Base-by-base conservation (phyloP, 2,888 invertebrate genomes). In the Drosophila putrida region DNA sequence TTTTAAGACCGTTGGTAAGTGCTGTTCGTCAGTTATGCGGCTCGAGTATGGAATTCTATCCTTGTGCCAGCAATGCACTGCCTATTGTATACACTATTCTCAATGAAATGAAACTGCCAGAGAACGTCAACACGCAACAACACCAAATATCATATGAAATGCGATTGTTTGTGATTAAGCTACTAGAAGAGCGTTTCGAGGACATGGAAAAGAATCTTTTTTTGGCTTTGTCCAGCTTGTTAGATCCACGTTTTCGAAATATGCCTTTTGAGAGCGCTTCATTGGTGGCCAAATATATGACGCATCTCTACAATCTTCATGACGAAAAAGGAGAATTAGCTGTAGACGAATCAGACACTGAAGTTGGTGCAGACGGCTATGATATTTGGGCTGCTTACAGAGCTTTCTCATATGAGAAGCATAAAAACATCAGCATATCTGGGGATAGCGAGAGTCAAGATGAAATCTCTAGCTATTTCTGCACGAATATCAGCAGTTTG, bases 201-300 rank as follows among this genome's bases (percentile, higher is more conserved):
- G 36, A 15, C n/a, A 50, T 80, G 46, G 80, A 80, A 38, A 76
- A 63, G 8, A 80, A 80, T n/a, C 25, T 28, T 2, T 49, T 47
- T 1, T 31, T 74, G 13, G 82, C 80, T 0, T 25, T 79, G 31
- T 59, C 77, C 0, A 79, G 58, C 36, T 28, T 80, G 5, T n/a
- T 80, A 27, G 80, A 82, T 59, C 80, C 80, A 0, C 79, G 80
- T 1, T 80, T 79, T 28, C 82, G 82, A 0, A 80, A 77, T 25
- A 71, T 71, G 63, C 80, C 80, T 0, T 80, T 80, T 4, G 60
- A 81, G 39, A 78, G 28, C 33, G 44, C 49, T 2, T 6, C 62
- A 1, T 9, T 77, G 38, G 38, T 79, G 25, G 62, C 62, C 13
- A 79, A 79, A 50, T 82, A 80, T 54, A 74, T 77, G 77, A 64